These are phyloP conservation scores for Hydropsyche tenuis DNA, from an alignment of 1,140 invertebrate genomes.

Conservation along the genomic window DNA sequence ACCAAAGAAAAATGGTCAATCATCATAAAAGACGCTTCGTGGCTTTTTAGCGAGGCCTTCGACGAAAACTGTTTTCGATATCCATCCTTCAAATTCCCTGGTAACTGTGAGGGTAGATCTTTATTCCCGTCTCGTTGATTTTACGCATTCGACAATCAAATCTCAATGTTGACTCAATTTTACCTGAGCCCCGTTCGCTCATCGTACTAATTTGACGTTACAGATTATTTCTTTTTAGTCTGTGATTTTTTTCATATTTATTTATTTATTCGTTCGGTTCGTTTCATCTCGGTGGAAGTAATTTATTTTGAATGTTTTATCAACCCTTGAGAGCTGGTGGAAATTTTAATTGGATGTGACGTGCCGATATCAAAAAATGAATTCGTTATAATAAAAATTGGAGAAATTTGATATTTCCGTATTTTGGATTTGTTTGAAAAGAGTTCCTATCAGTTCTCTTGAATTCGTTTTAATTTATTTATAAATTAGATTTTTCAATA, in stretches of 20 bases:
- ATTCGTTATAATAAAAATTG: neutral
- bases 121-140: conserved; percentile 14
- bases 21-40: conserved; percentile 29
- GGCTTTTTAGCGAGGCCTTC: neutral
- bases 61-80: conserved; percentile 2
- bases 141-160: conserved; percentile 20
- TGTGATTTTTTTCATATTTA: neutral
- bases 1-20: conserved; percentile 21
- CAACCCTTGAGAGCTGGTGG: neutral
- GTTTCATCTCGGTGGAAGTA: conserved; percentile 2
- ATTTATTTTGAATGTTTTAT: conserved; percentile 19
- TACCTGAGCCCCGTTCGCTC: neutral
- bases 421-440: too few relatives aligned
- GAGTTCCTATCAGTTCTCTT: too few relatives aligned
- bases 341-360: conserved; percentile 15
- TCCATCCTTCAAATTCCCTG: neutral
- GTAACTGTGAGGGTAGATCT: neutral
- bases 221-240: neutral
- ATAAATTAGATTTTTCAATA: too few relatives aligned
- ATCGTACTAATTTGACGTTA: conserved; percentile 3
- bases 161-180: conserved; percentile 25
- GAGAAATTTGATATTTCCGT: too few relatives aligned
- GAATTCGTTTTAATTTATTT: too few relatives aligned
- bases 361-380: neutral
- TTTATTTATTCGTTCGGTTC: neutral